Conservation (phyloP, 2,113 vertebrate genomes). For the Phalacrocorax carbo region DNA sequence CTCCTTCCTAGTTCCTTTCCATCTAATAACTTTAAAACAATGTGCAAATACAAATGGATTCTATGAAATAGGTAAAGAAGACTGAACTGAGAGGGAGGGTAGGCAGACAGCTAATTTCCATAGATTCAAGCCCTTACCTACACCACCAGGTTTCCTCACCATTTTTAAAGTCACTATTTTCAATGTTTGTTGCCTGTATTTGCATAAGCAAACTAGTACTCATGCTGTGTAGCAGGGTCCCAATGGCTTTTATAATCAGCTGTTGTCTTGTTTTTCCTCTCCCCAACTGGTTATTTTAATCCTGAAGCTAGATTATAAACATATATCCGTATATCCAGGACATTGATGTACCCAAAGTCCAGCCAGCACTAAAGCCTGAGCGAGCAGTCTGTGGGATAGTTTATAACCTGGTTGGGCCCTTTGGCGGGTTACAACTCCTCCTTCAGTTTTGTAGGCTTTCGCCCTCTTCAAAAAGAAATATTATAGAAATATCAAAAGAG, state of each 20-base stretch:
- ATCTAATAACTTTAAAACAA: background rate
- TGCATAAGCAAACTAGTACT: background rate
- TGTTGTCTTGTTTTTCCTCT: background rate
- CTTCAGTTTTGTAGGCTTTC: background rate
- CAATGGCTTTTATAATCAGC: background rate
- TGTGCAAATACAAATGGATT: background rate
- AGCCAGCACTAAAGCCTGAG: background rate
- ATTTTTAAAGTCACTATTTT: background rate
- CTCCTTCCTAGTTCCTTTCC: background rate
- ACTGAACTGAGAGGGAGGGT: background rate
- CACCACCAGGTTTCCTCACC: background rate
- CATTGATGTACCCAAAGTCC: background rate
- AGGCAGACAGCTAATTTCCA: background rate
- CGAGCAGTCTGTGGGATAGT: background rate
- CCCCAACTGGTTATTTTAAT: background rate
- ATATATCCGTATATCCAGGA: background rate
- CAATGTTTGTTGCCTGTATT: background rate
- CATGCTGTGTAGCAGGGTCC: background rate
- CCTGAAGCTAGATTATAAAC: background rate
- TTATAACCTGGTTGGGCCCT: background rate
- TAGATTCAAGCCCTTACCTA: background rate
- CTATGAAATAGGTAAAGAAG: background rate
- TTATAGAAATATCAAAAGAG: background rate
- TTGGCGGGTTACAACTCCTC: background rate
- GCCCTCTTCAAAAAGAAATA: background rate